phyloP scores from a whole-genome alignment of 2,113 vertebrate genomes.

The Sylvietta virens region DNA sequence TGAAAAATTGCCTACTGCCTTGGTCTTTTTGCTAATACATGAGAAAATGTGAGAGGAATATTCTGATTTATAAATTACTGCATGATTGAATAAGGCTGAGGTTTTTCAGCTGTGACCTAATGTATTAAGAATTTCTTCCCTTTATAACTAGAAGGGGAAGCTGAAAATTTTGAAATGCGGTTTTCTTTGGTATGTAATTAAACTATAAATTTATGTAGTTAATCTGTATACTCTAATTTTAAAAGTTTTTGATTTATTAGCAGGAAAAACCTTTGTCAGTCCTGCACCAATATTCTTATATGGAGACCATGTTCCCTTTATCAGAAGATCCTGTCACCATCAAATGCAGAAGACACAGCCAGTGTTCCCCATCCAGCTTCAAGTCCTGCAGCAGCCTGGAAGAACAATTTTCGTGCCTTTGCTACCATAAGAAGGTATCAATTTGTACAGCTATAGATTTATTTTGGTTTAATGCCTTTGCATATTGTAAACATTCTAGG shows the following conservation, averaged over 20 bases:
- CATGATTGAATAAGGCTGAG: not conserved
- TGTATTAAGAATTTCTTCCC: not conserved
- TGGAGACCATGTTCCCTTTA: rapidly evolving
- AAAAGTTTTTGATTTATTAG: not conserved
- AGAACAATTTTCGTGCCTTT: not conserved
- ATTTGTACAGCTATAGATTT: not conserved
- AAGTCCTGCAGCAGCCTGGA: not conserved
- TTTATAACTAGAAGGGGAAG: not conserved
- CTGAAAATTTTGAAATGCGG: not conserved
- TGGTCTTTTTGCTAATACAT: not conserved
- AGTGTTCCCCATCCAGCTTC: not conserved
- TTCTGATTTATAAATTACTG: not conserved
- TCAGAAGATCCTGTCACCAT: not conserved
- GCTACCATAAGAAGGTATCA: not conserved
- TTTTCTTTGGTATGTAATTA: not conserved
- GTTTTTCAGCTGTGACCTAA: not conserved
- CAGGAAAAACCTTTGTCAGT: not conserved
- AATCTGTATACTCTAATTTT: not conserved
- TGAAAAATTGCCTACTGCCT: not conserved
- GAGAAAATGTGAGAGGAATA: not conserved
- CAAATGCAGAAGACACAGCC: not conserved
- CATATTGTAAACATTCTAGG: not conserved
- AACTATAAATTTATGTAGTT: not conserved
- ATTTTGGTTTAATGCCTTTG: not conserved
- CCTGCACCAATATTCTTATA: not conserved